Conservation (phyloP, 2,797 vertebrate genomes). For the Siniperca obscura region DNA sequence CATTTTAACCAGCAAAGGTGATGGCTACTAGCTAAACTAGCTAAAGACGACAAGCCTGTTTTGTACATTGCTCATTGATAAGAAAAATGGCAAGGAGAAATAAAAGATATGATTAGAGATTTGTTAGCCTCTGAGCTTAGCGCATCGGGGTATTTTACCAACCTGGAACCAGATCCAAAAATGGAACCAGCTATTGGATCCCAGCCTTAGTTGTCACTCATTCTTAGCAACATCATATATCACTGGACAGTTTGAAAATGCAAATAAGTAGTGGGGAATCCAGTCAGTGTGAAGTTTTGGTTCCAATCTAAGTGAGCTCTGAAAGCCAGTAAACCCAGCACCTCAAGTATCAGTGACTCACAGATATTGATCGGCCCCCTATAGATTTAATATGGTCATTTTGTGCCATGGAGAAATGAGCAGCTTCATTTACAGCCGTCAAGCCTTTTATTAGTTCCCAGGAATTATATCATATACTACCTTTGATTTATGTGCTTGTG, state of each 20-base stretch:
- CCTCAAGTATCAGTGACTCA: not conserved
- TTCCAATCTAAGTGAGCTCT: not conserved
- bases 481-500: slow-evolving; percentile 35
- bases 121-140: not conserved
- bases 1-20: no score
- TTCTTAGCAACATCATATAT: not conserved
- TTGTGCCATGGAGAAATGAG: slow-evolving; percentile 10
- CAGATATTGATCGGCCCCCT: slow-evolving; percentile 5
- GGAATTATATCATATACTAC: slow-evolving; percentile 11
- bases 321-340: not conserved
- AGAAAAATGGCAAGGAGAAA: not conserved
- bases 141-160: not conserved
- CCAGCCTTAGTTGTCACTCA: not conserved
- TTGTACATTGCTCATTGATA: not conserved
- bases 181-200: not conserved
- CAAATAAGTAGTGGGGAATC: not conserved
- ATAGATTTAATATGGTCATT: slow-evolving; percentile 26
- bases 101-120: not conserved
- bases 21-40: not conserved
- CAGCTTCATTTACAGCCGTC: slow-evolving; percentile 9
- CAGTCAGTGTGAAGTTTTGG: not conserved
- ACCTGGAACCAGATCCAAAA: not conserved
- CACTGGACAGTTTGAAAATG: not conserved
- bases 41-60: not conserved
- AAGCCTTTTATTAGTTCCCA: slow-evolving; percentile 34